A percentile compares a stretch with the other conserved stretches of the same genome.
These are phyloP conservation scores for Vanessa cardui DNA, from an alignment of 2,888 invertebrate species.

Conservation along the genomic window DNA sequence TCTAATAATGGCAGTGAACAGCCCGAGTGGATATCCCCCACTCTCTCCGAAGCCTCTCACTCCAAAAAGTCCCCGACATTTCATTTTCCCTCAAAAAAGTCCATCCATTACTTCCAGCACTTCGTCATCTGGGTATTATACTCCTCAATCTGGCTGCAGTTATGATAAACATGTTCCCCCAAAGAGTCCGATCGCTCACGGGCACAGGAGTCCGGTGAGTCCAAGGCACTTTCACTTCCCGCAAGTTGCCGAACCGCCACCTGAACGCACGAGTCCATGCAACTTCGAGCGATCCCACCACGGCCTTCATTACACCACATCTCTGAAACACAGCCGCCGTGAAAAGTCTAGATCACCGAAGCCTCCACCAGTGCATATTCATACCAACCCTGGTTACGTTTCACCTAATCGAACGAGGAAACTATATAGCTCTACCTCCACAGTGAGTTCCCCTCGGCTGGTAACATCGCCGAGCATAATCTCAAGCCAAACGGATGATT, in stretches of 20 bases:
- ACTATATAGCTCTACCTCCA: constrained; percentile 72
- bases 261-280: constrained; percentile 74
- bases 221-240: constrained; percentile 84
- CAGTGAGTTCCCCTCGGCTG: constrained; percentile 71
- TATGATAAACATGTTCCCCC: constrained; percentile 75
- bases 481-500: constrained; percentile 77
- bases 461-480: constrained; percentile 76
- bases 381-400: constrained; percentile 85
- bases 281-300: constrained; percentile 60
- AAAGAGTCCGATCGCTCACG: constrained; percentile 79
- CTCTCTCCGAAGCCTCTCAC: constrained; percentile 82
- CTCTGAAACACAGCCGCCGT: constrained; percentile 70
- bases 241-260: constrained; percentile 64
- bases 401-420: constrained; percentile 76
- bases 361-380: constrained; percentile 82
- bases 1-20: constrained; percentile 81
- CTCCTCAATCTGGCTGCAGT: constrained; percentile 79
- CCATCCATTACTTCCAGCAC: constrained; percentile 80
- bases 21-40: constrained; percentile 81
- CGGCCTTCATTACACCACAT: constrained; percentile 67
- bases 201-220: constrained; percentile 83
- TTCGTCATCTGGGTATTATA: constrained; percentile 81
- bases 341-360: constrained; percentile 76
- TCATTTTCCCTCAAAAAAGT: constrained; percentile 79
- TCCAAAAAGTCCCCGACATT: constrained; percentile 82